Evolutionary conservation across 2,113 vertebrate species (phyloP), one percentile per base, ranked within the genome.

Genomic region (Datnioides undecimradiatus): DNA sequence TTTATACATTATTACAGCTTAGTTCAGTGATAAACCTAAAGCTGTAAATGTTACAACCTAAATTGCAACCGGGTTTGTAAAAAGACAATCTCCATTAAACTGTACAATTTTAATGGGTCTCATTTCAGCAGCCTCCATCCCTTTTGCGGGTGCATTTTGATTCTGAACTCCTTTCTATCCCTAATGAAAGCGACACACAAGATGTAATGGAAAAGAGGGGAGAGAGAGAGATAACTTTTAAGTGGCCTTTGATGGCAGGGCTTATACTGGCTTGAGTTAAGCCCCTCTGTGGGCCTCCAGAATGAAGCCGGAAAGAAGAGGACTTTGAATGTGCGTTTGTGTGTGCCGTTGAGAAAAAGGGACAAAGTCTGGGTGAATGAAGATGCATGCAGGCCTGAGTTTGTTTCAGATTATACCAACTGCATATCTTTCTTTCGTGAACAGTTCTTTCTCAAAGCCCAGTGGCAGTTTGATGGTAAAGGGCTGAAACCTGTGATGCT

Each of bases 221-320:
- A 49, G 76, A 72, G 73, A 65, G 62, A 74, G 55, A 77, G 72
- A 83, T 46, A 82, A 82, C 71, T 87, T 80, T 72, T 86, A 85
- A 87, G 80, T 83, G 82, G 78, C 60, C 82, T 87, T 90, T 82
- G 80, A 89, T 87, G 82, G 58, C 73, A 36, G 14, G 69, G 79
- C 64, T 90, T 90, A 82, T 85, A 68, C 55, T 79, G 85, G 71
- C 73, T 89, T 40, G 46, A 87, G 76, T 84, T 87, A 91, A 89
- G 70, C 72, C 63, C 59, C 54, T 86, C 58, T 52, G 25, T 77
- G 73, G 84, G 62, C 60, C 67, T 73, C 51, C 43, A 82, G 59
- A 89, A 63, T 51, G 25, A 72, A 73, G 29, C 73, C 60, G 62
- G 63, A 73, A 57, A 62, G 59, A 51, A 66, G 17, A 66, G 17